These are phyloP conservation scores for Smutsia gigantea DNA, from an alignment of 2,797 vertebrate species.

Conservation along the genomic window DNA sequence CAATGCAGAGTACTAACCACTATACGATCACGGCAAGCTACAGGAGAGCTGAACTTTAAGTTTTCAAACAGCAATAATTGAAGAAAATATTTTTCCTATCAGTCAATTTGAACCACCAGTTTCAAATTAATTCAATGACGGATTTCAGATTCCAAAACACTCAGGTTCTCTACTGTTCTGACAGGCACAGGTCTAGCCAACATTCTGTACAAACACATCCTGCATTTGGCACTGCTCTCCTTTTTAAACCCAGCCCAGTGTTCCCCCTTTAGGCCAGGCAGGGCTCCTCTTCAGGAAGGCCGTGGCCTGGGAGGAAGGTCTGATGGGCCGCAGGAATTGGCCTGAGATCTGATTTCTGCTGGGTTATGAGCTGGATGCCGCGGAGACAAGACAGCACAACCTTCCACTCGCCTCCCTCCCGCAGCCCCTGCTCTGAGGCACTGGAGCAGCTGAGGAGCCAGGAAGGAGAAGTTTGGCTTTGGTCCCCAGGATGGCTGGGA, in stretches of 20 bases:
- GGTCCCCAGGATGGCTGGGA: not conserved
- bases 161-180: not conserved
- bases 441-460: not conserved
- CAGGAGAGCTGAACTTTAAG: not conserved
- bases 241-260: not conserved
- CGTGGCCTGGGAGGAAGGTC: not conserved
- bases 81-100: constrained; percentile 7
- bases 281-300: not conserved
- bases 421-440: not conserved
- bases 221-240: not conserved
- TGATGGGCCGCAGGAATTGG: not conserved
- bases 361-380: not conserved
- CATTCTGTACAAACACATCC: not conserved
- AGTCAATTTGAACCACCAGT: constrained; percentile 37
- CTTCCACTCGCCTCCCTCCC: not conserved
- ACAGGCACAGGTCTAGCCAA: not conserved
- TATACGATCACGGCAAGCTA: no score
- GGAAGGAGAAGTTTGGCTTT: not conserved
- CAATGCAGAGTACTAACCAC: no score
- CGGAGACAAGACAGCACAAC: not conserved
- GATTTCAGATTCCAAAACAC: constrained; percentile 6
- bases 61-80: constrained; percentile 30
- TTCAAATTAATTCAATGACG: constrained; percentile 49
- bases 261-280: not conserved
- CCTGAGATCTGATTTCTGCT: not conserved